These are phyloP conservation scores for Colaptes auratus DNA, from an alignment of 2,113 vertebrate genomes.

Conservation along the genomic window DNA sequence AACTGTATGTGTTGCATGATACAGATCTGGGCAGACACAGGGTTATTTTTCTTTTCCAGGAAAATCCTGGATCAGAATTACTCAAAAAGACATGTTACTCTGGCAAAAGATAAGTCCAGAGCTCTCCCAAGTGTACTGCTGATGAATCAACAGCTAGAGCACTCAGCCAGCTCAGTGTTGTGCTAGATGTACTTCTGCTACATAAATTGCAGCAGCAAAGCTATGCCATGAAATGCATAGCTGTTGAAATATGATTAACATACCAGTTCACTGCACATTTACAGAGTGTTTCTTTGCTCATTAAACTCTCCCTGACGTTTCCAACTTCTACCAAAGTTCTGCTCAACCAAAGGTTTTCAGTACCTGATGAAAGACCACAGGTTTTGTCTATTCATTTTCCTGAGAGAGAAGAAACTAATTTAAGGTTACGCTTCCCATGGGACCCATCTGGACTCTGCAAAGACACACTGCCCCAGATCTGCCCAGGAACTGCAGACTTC, in stretches of 20 bases:
- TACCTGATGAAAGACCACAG: not conserved
- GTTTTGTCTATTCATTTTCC: not conserved
- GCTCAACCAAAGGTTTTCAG: not conserved
- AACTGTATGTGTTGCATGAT: not conserved
- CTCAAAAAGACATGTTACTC: not conserved
- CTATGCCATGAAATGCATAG: accelerated
- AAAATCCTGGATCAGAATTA: constrained; percentile 34
- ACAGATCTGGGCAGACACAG: not conserved
- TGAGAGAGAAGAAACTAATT: not conserved
- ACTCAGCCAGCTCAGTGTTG: not conserved
- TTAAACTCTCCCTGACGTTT: not conserved
- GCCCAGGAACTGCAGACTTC: not conserved
- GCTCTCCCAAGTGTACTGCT: constrained; percentile 56
- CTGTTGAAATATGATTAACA: not conserved
- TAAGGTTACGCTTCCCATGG: not conserved
- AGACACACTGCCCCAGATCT: not conserved
- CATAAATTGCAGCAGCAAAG: not conserved
- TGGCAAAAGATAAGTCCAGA: constrained; percentile 51
- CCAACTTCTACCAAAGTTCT: not conserved
- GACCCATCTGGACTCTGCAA: not conserved
- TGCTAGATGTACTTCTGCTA: not conserved
- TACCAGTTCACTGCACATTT: not conserved
- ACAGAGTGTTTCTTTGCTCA: not conserved
- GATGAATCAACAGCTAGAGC: constrained; percentile 34
- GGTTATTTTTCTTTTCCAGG: constrained; percentile 35